phyloP scores from a whole-genome alignment of 2,113 vertebrate species.

The Athene noctua region DNA sequence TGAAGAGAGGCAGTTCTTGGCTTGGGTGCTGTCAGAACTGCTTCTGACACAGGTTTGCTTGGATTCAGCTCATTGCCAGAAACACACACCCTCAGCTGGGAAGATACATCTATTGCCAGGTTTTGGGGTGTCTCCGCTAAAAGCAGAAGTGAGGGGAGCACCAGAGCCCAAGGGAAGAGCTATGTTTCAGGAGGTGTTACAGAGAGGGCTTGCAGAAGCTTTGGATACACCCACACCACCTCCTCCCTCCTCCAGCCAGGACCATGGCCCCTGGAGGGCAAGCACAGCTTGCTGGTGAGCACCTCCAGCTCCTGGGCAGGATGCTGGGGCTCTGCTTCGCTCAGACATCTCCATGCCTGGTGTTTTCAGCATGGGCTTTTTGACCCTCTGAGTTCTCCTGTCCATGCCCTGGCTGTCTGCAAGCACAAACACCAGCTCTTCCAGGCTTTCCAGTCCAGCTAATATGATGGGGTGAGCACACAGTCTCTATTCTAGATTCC shows the following conservation, averaged over 20 bases:
- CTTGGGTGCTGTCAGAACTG: not conserved
- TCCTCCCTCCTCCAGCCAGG: not conserved
- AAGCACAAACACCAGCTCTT: not conserved
- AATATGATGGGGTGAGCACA: fast-evolving
- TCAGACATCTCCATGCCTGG: fast-evolving
- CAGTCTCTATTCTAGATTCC: not conserved
- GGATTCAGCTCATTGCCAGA: not conserved
- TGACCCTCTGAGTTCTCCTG: not conserved
- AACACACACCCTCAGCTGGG: not conserved
- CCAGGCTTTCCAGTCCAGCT: not conserved
- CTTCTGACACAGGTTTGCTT: not conserved
- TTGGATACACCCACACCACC: not conserved
- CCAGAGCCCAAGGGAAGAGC: not conserved
- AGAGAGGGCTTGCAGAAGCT: not conserved
- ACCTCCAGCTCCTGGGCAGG: not conserved
- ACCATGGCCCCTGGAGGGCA: not conserved
- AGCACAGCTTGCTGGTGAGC: fast-evolving
- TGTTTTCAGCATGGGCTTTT: not conserved
- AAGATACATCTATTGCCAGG: fast-evolving
- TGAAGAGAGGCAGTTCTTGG: not conserved
- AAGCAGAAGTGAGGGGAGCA: not conserved
- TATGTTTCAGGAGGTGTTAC: not conserved
- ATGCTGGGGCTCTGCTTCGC: not conserved
- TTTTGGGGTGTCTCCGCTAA: not conserved
- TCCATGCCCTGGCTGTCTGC: not conserved